Evolutionary conservation across 2,797 vertebrate genomes (phyloP).

Genomic region (Xenopus petersii): DNA sequence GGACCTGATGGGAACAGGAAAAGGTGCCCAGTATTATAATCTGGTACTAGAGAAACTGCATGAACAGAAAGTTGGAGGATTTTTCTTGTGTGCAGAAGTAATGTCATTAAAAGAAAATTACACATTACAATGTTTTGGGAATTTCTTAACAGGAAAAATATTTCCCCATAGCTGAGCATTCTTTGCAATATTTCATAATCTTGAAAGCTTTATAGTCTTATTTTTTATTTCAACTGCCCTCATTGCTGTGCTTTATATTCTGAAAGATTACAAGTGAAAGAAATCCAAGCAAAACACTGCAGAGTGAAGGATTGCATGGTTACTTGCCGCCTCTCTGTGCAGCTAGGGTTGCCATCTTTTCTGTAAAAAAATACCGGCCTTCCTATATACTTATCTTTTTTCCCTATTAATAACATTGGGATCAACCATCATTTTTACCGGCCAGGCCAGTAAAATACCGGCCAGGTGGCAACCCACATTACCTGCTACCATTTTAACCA

Average conservation of each 20-base stretch:
- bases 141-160: constrained; percentile 33
- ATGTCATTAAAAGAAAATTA: constrained; percentile 41
- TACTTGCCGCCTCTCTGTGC: neutral
- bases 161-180: constrained; percentile 18
- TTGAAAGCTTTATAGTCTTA: constrained; percentile 36
- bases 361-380: too few relatives aligned
- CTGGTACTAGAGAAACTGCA: neutral
- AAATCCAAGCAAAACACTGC: constrained; percentile 17
- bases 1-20: neutral
- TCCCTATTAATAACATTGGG: too few relatives aligned
- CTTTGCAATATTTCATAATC: constrained; percentile 27
- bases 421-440: too few relatives aligned
- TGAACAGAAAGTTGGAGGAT: constrained; percentile 5
- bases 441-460: too few relatives aligned
- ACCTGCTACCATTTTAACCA: neutral
- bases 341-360: neutral
- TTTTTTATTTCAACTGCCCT: constrained; percentile 25
- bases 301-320: neutral
- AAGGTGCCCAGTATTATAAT: neutral
- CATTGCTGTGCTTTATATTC: constrained; percentile 22
- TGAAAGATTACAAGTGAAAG: constrained; percentile 24
- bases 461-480: neutral
- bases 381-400: too few relatives aligned
- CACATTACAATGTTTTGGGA: constrained; percentile 41
- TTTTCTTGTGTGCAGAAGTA: constrained; percentile 9